phyloP scores from a whole-genome alignment of 2,113 vertebrate genomes.

The Gasterosteus aculeatus region DNA sequence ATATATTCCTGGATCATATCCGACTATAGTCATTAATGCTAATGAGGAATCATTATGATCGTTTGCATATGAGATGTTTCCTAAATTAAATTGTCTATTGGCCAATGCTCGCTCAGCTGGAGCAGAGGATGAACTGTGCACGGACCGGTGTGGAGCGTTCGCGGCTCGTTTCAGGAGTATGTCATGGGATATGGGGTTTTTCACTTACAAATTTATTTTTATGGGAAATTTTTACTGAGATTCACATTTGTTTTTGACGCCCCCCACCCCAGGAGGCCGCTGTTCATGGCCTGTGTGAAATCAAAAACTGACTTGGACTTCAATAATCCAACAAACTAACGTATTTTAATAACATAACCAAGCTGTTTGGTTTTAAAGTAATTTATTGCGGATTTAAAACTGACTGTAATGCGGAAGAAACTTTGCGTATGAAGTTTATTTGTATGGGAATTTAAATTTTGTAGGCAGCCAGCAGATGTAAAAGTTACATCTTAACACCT shows the following conservation, averaged over 20 bases:
- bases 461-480: background rate
- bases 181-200: background rate
- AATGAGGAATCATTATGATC: constrained; percentile 55
- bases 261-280: no score
- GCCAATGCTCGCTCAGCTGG: constrained; percentile 23
- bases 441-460: background rate
- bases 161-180: background rate
- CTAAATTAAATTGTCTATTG: constrained; percentile 48
- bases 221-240: no score
- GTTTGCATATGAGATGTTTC: constrained; percentile 50
- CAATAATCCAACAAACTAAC: no score
- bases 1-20: constrained; percentile 63
- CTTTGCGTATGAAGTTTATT: background rate
- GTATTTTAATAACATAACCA: no score
- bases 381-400: background rate
- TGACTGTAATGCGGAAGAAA: background rate
- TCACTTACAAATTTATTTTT: background rate
- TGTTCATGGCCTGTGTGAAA: no score
- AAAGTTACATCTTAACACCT: background rate
- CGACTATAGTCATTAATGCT: constrained; percentile 56
- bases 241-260: no score
- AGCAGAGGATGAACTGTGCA: background rate
- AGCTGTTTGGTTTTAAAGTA: background rate
- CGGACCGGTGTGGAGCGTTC: background rate
- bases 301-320: no score